Evolutionary conservation across 2,797 vertebrate genomes (phyloP).

Genomic region (Cirrhinus mrigala): DNA sequence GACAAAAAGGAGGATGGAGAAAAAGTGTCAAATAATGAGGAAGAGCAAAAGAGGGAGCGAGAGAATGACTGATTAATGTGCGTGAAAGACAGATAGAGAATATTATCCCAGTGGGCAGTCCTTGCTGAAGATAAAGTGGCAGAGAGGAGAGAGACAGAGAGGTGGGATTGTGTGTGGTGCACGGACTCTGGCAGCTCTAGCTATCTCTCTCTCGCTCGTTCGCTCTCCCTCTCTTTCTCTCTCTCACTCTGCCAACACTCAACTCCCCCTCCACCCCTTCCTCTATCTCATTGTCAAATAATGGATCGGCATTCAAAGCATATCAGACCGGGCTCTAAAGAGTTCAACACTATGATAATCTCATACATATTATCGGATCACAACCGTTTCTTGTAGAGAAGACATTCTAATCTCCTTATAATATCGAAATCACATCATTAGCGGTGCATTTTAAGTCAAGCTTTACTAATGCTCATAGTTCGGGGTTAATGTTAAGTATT

Average conservation of each 20-base stretch:
- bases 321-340: slow-evolving; percentile 37
- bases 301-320: slow-evolving; percentile 53
- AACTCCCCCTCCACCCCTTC: slow-evolving; percentile 31
- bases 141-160: slow-evolving; percentile 46
- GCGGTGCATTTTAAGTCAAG: not conserved
- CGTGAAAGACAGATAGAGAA: slow-evolving; percentile 49
- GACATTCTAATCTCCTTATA: not conserved
- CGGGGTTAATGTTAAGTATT: not conserved
- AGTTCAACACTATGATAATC: slow-evolving; percentile 34
- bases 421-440: not conserved
- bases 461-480: not conserved
- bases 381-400: not conserved
- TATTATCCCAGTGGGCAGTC: slow-evolving; percentile 41
- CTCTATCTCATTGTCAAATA: slow-evolving; percentile 53
- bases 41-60: slow-evolving; percentile 1
- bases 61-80: slow-evolving; percentile 36
- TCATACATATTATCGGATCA: slow-evolving; percentile 18
- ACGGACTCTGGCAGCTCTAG: slow-evolving; percentile 39
- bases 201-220: slow-evolving; percentile 8
- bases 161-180: slow-evolving; percentile 50
- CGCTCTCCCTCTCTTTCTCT: slow-evolving; percentile 16
- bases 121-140: slow-evolving; percentile 48
- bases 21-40: slow-evolving; percentile 44
- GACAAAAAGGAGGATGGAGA: slow-evolving; percentile 38
- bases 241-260: slow-evolving; percentile 16